Percentiles rank a stretch among this genome's conserved stretches.
phyloP scores from a whole-genome alignment of 2,888 invertebrate genomes.

The Troides helena region DNA sequence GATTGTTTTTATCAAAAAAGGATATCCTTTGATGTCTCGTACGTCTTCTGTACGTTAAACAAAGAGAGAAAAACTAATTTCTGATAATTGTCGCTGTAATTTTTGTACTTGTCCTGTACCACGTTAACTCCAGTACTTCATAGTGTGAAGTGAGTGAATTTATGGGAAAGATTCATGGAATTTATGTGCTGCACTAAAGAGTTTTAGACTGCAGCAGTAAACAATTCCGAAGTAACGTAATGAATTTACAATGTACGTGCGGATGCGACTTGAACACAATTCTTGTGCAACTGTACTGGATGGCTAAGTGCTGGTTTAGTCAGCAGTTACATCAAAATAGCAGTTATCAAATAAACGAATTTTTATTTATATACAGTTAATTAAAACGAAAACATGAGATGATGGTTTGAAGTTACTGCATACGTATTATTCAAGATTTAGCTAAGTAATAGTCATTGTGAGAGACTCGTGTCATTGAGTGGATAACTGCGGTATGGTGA shows the following conservation, averaged over 20 bases:
- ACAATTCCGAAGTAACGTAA: constrained; percentile 27
- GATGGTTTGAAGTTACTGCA: too few relatives aligned
- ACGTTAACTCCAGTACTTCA: constrained; percentile 29
- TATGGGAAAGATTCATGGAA: constrained; percentile 34
- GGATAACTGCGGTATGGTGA: too few relatives aligned
- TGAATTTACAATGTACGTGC: constrained; percentile 31
- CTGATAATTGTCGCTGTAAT: constrained; percentile 6
- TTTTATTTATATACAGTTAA: neutral
- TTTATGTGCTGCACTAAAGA: constrained; percentile 32
- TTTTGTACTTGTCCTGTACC: constrained; percentile 4
- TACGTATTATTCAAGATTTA: too few relatives aligned
- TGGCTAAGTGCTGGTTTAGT: constrained; percentile 35
- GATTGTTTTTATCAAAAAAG: too few relatives aligned
- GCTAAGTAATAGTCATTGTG: too few relatives aligned
- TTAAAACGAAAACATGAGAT: neutral
- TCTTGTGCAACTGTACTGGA: constrained; percentile 43
- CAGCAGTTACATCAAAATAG: neutral
- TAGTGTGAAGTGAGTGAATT: constrained; percentile 30
- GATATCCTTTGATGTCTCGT: too few relatives aligned
- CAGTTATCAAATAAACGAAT: neutral
- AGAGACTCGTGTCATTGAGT: too few relatives aligned
- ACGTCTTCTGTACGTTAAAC: too few relatives aligned
- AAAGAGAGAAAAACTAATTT: neutral
- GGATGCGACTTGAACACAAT: constrained; percentile 27
- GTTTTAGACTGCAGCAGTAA: constrained; percentile 29